Base-by-base conservation (phyloP, 2,797 vertebrate species). In the Pseudomugil gertrudae region DNA sequence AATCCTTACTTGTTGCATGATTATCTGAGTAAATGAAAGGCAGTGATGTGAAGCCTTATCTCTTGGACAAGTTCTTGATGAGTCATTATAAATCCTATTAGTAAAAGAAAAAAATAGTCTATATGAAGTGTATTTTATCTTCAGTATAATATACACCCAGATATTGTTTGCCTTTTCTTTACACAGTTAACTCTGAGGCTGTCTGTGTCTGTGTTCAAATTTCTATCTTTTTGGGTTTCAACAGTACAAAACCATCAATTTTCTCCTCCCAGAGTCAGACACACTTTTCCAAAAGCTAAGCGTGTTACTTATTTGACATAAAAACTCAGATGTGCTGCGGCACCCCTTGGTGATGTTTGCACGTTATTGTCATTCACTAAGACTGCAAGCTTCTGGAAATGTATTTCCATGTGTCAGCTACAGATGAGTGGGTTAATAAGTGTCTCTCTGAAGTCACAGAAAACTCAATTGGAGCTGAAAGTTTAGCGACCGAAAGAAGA, bases 401-500 rank as follows among this genome's bases (percentile, higher is more conserved):
- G 40, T 57, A n/a, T 11, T 30, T 63, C 24, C 32, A 45, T 29
- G 38, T 30, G 29, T 36, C 47, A 57, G 60, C 47, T 47, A 40
- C 74, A 70, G 54, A 80, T 32, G 65, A 79, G 48, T 69, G 45
- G 52, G 51, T 55, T 74, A 74, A 78, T 52, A 69, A 84, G 30
- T 33, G 55, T 29, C 56, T 56, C 43, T 70, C 40, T 58, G 30
- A 69, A 78, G 66, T 53, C 17, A 3, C 0, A 14, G 23, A 50
- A 63, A 85, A 81, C 80, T 74, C 35, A 43, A 78, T 63, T 63
- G 10, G 5, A 63, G 56, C 48, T 67, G 45, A 57, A 72, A 59
- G 59, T 83, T 80, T 74, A 56, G 64, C 50, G 57, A 53, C 57
- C 15, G 6, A 58, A 60, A 47, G 38, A 33, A 75, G 27, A 66